Percentiles rank a stretch among this genome's conserved stretches.
Evolutionary conservation across 1,140 invertebrate species (phyloP).

Genomic region (Achatina immaculata): DNA sequence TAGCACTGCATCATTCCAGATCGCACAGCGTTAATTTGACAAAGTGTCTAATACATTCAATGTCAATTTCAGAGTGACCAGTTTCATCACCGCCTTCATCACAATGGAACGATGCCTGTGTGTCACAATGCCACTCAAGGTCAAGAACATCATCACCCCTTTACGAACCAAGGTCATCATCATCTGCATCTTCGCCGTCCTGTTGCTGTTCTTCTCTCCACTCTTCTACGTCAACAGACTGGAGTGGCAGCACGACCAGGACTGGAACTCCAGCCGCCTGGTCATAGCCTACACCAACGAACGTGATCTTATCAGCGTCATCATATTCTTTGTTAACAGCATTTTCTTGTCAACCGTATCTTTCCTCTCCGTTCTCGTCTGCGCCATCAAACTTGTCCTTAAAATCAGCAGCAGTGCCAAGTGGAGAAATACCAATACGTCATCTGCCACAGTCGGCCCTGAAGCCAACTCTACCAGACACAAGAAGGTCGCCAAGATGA

Average conservation of each 20-base stretch:
- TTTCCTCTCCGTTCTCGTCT: not conserved
- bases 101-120: not conserved
- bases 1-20: too few species aligned
- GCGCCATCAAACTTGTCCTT: not conserved
- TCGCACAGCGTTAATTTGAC: too few species aligned
- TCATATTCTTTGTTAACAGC: not conserved
- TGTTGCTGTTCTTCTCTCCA: not conserved
- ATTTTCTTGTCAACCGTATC: not conserved
- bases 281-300: not conserved
- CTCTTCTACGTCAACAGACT: constrained; percentile 1
- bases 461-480: not conserved
- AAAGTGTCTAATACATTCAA: too few species aligned
- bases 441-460: too few species aligned
- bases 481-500: not conserved
- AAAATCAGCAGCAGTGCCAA: not conserved
- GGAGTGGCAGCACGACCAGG: not conserved
- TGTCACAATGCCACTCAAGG: not conserved
- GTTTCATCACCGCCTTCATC: not conserved
- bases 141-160: constrained; percentile 1
- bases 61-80: too few species aligned
- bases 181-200: not conserved
- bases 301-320: not conserved
- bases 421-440: too few species aligned
- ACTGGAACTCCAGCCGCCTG: not conserved
- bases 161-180: constrained; percentile 1